phyloP scores from a whole-genome alignment of 2,797 vertebrate species.

The Sylvia borin region DNA sequence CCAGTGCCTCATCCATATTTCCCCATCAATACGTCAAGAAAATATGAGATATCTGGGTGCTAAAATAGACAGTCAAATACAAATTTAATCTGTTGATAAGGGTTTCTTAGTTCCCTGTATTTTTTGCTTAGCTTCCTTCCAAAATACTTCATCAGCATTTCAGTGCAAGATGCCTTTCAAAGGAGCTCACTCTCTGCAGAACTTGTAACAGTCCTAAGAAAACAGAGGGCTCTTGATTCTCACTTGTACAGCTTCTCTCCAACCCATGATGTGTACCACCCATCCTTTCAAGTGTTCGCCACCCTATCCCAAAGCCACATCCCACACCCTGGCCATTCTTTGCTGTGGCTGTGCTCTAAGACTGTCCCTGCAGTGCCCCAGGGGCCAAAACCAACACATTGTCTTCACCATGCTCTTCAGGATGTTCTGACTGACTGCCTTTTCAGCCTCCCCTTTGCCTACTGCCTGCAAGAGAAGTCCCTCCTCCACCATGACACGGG shows the following conservation, averaged over 20 bases:
- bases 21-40: not conserved
- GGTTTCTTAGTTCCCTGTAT: not conserved
- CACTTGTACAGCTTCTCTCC: not conserved
- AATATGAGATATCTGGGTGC: not conserved
- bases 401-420: not conserved
- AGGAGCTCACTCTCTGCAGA: not conserved
- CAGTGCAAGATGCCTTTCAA: not conserved
- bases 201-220: not conserved
- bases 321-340: not conserved
- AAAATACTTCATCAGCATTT: not conserved
- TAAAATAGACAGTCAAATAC: not conserved
- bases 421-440: not conserved
- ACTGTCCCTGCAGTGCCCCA: not conserved
- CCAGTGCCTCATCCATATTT: not conserved
- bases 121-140: not conserved
- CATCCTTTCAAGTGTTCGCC: not conserved
- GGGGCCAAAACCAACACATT: not conserved
- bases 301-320: not conserved
- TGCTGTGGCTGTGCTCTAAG: not conserved
- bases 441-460: accelerated
- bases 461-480: not conserved
- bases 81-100: not conserved
- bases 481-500: not conserved
- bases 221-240: not conserved
- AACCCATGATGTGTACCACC: not conserved